Conservation (phyloP, 2,113 vertebrate species). For the Lepus europaeus region DNA sequence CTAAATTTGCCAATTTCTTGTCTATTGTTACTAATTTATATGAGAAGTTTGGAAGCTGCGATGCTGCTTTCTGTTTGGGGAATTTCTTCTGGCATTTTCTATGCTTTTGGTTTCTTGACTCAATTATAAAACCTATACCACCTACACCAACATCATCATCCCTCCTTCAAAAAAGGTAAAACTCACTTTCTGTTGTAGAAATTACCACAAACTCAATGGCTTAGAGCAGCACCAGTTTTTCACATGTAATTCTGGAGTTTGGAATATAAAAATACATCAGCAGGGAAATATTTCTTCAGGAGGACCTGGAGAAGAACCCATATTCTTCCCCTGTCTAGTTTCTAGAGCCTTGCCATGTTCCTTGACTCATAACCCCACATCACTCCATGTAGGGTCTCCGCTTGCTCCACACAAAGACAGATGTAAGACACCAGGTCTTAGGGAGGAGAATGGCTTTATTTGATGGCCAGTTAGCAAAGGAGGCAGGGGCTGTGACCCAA, state of each 20-base stretch:
- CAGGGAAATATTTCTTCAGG: not conserved
- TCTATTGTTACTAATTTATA: not conserved
- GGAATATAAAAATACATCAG: not conserved
- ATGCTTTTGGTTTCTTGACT: not conserved
- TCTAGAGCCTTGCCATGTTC: not conserved
- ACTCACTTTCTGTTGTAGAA: not conserved
- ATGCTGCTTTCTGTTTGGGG: not conserved
- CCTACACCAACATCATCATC: not conserved
- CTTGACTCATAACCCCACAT: not conserved
- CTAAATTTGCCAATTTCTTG: not conserved
- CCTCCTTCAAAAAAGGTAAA: not conserved
- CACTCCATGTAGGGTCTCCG: not conserved
- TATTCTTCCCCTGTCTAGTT: not conserved
- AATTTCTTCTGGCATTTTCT: not conserved
- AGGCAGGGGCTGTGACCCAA: no score
- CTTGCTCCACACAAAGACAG: no score
- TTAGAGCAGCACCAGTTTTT: not conserved
- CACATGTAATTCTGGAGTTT: not conserved
- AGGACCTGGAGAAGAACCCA: not conserved
- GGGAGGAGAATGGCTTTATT: no score
- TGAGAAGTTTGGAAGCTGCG: not conserved
- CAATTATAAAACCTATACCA: not conserved
- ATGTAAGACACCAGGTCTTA: no score
- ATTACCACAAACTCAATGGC: not conserved
- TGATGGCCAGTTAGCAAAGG: no score